Conservation (phyloP, 2,888 invertebrate species). For the Dryobotodes eremita region DNA sequence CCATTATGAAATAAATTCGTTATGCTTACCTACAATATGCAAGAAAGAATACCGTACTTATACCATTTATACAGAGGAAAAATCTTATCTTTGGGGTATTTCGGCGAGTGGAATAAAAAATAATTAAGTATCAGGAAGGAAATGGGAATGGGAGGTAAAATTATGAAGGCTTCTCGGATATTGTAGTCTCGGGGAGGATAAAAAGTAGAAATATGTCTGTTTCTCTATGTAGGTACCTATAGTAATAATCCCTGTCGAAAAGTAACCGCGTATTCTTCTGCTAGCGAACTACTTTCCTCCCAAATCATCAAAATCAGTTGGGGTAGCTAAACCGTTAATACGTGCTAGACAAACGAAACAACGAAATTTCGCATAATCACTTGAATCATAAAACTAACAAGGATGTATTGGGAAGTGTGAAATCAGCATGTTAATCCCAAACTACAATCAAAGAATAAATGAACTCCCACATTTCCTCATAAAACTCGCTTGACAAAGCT, state of each 20-base stretch:
- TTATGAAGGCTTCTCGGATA: not conserved
- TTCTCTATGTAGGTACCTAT: constrained; percentile 1
- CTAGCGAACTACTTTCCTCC: not conserved
- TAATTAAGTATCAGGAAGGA: not conserved
- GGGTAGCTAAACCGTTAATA: not conserved
- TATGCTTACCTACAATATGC: not conserved
- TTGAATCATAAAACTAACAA: not conserved
- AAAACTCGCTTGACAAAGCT: constrained; percentile 23
- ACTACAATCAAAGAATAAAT: not conserved
- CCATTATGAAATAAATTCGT: no score
- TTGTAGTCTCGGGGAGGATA: not conserved
- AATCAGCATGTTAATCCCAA: not conserved
- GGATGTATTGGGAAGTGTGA: not conserved
- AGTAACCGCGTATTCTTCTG: not conserved
- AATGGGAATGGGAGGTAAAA: not conserved
- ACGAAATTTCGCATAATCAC: not conserved
- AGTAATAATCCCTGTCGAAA: not conserved
- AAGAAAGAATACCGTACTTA: not conserved
- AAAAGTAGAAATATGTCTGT: not conserved
- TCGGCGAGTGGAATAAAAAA: not conserved
- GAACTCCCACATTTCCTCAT: constrained; percentile 11
- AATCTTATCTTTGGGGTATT: not conserved
- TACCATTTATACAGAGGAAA: not conserved
- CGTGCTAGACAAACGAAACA: not conserved
- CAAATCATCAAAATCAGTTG: constrained; percentile 1